A percentile compares a stretch with the other conserved stretches of the same genome.
Conservation (phyloP, 2,888 invertebrate genomes). For the Therioaphis trifolii region DNA sequence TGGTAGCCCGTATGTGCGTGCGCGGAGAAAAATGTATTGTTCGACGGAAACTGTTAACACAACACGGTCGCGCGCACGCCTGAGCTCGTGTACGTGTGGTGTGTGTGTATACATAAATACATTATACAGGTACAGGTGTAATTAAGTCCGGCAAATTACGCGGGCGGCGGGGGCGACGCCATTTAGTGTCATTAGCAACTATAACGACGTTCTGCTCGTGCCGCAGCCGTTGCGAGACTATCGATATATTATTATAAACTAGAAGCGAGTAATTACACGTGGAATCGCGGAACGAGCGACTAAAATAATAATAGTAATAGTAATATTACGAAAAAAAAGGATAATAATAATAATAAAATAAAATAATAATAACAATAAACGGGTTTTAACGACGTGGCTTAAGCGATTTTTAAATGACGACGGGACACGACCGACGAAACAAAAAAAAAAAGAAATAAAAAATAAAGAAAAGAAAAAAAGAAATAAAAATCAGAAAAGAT, state of each 20-base stretch:
- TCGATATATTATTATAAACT: constrained; percentile 1
- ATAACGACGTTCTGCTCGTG: background rate
- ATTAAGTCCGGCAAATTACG: constrained; percentile 49
- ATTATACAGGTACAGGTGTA: constrained; percentile 16
- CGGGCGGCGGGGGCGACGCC: constrained; percentile 23
- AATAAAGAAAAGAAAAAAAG: background rate
- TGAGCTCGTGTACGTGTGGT: too few relatives aligned
- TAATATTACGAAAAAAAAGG: background rate
- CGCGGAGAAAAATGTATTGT: too few relatives aligned
- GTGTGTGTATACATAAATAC: too few relatives aligned
- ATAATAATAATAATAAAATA: background rate
- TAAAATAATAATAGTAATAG: constrained; percentile 13
- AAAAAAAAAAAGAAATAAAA: constrained; percentile 38
- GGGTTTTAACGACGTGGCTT: constrained; percentile 47
- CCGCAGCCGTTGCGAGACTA: background rate
- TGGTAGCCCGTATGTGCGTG: too few relatives aligned
- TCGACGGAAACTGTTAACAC: too few relatives aligned
- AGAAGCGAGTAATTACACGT: constrained; percentile 37
- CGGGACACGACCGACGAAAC: background rate
- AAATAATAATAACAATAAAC: constrained; percentile 19
- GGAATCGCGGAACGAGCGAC: constrained; percentile 40
- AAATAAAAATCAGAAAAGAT: too few relatives aligned
- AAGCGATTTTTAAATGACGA: constrained; percentile 59
- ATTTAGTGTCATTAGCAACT: constrained; percentile 50
- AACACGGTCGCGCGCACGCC: too few relatives aligned